Base-by-base conservation (phyloP, 2,797 vertebrate species). In the Sciaenops ocellatus region DNA sequence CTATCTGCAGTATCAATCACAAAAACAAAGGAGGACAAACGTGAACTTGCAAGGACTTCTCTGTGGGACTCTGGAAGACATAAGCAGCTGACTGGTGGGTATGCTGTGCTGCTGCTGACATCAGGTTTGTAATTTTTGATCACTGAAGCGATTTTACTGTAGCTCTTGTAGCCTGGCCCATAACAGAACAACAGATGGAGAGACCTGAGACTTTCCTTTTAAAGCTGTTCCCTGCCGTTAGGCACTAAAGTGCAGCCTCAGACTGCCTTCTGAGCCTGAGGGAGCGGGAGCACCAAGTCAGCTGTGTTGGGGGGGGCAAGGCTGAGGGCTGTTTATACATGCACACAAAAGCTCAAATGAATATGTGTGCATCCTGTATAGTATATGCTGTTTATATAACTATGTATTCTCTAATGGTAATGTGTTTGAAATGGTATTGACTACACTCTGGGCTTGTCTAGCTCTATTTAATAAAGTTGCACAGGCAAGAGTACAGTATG, bases 151-250 rank as follows among this genome's bases (percentile, higher is more conserved):
- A 67, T 84, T 87, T 88, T 62, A 80, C 76, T 74, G 70, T 76
- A 75, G 76, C 73, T 59, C 68, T 54, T 54, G 71, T 76, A 80
- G 69, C 56, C 75, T 84, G 76, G 78, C 61, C 79, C 42, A 68
- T 80, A 87, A 85, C 85, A 84, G 60, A 87, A 83, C 76, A 90
- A 85, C 86, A 92, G 92, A 91, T 90, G 88, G 83, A 69, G 82
- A 85, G 87, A 85, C 80, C 78, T 67, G 72, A 90, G 89, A 76
- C 70, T 78, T 83, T 82, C 57, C 78, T 87, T 83, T 85, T 73
- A 83, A 87, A 89, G 85, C 80, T 72, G 78, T 83, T 91, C 77
- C 69, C 69, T 81, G 78, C 84, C 42, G 8, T 48, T 22, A 69
- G 83, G 74, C 61, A 79, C 67, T 76, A 73, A 84, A 90, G 84